Base-by-base conservation (phyloP, 2,113 vertebrate genomes). In the Oryzias woworae region DNA sequence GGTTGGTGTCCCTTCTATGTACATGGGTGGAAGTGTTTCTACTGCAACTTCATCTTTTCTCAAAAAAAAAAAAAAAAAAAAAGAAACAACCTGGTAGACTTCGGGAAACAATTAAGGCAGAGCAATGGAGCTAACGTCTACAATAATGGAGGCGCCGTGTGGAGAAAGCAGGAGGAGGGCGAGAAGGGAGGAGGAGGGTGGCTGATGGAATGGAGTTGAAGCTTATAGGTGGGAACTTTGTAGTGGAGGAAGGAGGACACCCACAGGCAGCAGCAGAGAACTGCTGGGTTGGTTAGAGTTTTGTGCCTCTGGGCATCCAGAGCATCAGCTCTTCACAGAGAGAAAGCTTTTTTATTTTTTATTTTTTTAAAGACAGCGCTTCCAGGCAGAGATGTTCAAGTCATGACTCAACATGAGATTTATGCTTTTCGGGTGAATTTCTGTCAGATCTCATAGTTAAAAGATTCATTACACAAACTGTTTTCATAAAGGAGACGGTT, bases 231-330 rank as follows among this genome's bases (percentile, higher is more conserved):
- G 0, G 8, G 2, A 43, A 16, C 12, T 63, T 80, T 79, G 53
- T 46, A 71, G n/a, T 90, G 87, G 89, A 92, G 82, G 89, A 88
- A 87, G 87, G 92, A 92, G 94, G 96, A 92, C 96, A 96, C 95
- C 96, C 92, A 63, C 89, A 95, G 92, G 90, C 4, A 12, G 54
- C 0, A 23, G 7, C 0, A 0, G 18, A 36, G 20, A 81, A 88
- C 66, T 89, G 82, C 90, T 83, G 4, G 23, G 53, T 4, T 47
- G 7, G 16, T 4, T 16, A 14, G 24, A 53, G 43, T 36, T 36
- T 10, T 36, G 8, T 8, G 57, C 55, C 15, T 57, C n/a, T 36
- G 51, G 53, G 48, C 26, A 54, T 45, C 28, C 28, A 36, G 15
- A 20, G 54, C 16, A 23, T 58, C 26, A 22, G 17, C 47, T 22